Base-by-base conservation (phyloP, 1,140 invertebrate genomes). In the Teleogryllus occipitalis region DNA sequence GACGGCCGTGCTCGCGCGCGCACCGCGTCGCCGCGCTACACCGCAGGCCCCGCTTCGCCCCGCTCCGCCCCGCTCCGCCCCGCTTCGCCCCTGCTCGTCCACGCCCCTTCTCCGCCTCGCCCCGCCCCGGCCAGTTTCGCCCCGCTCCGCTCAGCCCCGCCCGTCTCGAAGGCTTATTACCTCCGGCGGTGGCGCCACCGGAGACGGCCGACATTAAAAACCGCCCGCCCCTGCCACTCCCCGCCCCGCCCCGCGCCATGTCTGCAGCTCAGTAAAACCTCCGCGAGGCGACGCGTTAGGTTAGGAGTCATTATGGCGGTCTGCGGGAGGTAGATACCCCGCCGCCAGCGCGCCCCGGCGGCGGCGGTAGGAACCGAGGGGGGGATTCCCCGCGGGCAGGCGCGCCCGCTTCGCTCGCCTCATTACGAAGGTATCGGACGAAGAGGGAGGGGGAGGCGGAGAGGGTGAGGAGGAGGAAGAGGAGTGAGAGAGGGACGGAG, bases 161-260 rank as follows among this genome's bases (percentile, higher is more conserved):
- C 49, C 18, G 18, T 65, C 54, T 10, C 54, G 54, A 65, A 18
- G 54, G 54, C 54, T 65, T 65, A 65, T 65, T 18, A 3, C 1
- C 54, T 7, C 7, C 54, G 2, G 54, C 10, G 54, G 54, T 65
- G 54, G 54, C 54, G 10, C 18, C 10, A 65, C 54, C 10, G 54
- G 54, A 65, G 54, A 65, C 54, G 54, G 54, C 54, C 54, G 18
- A 65, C 54, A 65, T 65, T 65, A 65, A 65, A 65, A 65, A 65
- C 10, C 10, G 54, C 54, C 54, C 27, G 27, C 27, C 27, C n/a
- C 5, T 65, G 10, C 54, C 54, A 2, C 18, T 18, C 54, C 54
- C 18, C 10, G 54, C 1, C 54, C 0, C 18, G 54, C 54, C 54
- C 18, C 54, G 54, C 5, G 27, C 27, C n/a, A 39, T 39, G 27